Evolutionary conservation across 1,140 invertebrate species (phyloP), one percentile per base, ranked within the genome.

Genomic region (Drosophila ogumai): DNA sequence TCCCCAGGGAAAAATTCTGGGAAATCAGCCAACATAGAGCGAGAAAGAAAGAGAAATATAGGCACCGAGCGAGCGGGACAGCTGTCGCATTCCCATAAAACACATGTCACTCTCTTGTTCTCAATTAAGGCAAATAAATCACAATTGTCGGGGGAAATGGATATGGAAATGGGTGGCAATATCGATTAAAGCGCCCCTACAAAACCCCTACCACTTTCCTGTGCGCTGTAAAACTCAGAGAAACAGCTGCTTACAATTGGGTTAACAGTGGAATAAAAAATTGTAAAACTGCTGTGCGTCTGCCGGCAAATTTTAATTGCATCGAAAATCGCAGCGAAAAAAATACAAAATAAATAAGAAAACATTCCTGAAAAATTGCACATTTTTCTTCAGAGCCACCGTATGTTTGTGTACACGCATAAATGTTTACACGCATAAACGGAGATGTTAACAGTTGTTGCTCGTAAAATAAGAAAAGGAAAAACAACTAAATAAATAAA

Each of bases 231-330:
- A 59, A 68, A 28, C 31, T 25, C 34, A 41, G 10, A 47, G 13
- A 40, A 65, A 66, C 71, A 75, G 59, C 63, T 79, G 66, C 34
- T 63, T 7, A 19, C 76, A 86, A 87, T 64, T 82, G 75, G 82
- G 84, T 87, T 86, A 82, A 44, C 50, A 63, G 19, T 17, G 41
- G 40, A 31, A 58, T 55, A 81, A 56, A 72, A 69, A 57, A 44
- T 41, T 9, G 32, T 59, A 63, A 63, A 79, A 60, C 59, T 57
- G 46, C 44, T 50, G 44, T 34, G 31, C n/a, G n/a, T 43, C 44
- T 52, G 72, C 22, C 13, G 32, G 80, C 54, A 60, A 82, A 73
- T 82, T 79, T 79, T 68, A 80, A 84, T 80, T 77, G 63, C 40
- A 55, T n/a, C 1, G 52, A 55, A 55, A 55, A 38, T 22, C 4